Evolutionary conservation across 2,888 invertebrate genomes (phyloP), one percentile per base, ranked within the genome.

Genomic region (Tholera decimalis): DNA sequence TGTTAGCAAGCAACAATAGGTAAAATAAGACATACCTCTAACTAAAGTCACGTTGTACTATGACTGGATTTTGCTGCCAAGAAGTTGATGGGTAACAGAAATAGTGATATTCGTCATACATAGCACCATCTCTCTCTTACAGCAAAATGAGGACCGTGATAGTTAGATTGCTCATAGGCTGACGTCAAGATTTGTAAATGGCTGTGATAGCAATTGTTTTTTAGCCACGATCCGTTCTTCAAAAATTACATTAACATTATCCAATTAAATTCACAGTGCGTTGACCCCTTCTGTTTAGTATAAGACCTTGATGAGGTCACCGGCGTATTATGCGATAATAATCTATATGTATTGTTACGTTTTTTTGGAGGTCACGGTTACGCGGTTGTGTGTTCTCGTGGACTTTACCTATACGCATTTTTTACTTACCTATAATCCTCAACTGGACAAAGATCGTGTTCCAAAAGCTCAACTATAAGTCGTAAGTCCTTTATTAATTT

Each of bases 221-320:
- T n/a, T 44, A 63, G 13, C 4, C 9, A 44, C 35, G 56, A 54
- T 49, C 54, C 60, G 39, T 13, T 43, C 24, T 65, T 56, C 58
- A 72, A 13, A 83, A 81, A 87, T 64, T 44, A 83, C 77, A 81
- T 84, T 82, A 87, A 89, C 89, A 89, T 89, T 89, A 88, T 83
- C 80, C 85, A 80, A 90, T 91, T 90, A 91, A 15, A 53, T 44
- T 85, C 80, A 71, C 63, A 80, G 88, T 82, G 69, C 88, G 73
- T 77, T 82, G 86, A 90, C 85, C 86, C 67, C 51, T 64, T 43
- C 57, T 26, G 9, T 57, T 44, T 69, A 70, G 73, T 71, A 78
- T 44, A 59, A 83, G 87, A 87, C 92, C 92, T 92, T 92, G 88
- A 56, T 11, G 81, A 79, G 89, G 90, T 91, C 90, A 86, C 80